phyloP scores from a whole-genome alignment of 2,888 invertebrate species.

The Coelinius sp. region DNA sequence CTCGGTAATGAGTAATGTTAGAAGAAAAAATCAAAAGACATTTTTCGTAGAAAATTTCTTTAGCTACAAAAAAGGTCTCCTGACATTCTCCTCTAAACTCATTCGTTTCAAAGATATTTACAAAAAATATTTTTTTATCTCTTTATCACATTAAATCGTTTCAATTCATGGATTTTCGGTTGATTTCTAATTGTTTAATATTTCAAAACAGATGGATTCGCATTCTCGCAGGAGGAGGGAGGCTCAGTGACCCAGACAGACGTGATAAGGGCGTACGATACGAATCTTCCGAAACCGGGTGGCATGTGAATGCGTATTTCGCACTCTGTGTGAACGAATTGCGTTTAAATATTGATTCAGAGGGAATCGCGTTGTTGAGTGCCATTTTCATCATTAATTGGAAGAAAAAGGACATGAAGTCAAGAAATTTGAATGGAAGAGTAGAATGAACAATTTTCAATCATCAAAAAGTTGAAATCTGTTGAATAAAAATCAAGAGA shows the following conservation, averaged over 20 bases:
- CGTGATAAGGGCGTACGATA: constrained; percentile 96
- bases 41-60: too few relatives aligned
- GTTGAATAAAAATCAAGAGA: too few relatives aligned
- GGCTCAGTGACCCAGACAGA: constrained; percentile 95
- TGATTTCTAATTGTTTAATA: constrained; percentile 28
- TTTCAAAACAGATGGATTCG: constrained; percentile 87
- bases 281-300: constrained; percentile 87
- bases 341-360: neutral
- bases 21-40: too few relatives aligned
- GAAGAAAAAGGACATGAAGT: neutral
- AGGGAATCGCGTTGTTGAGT: neutral
- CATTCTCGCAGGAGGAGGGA: constrained; percentile 99
- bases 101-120: too few relatives aligned
- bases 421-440: neutral
- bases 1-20: too few relatives aligned
- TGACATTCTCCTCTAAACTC: too few relatives aligned
- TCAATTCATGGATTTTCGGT: neutral
- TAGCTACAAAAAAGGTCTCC: too few relatives aligned
- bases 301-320: constrained; percentile 74
- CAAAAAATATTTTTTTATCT: neutral
- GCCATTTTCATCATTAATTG: neutral
- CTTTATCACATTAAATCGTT: neutral
- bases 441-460: too few relatives aligned
- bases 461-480: too few relatives aligned
- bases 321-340: constrained; percentile 2